phyloP scores from a whole-genome alignment of 2,888 invertebrate species.

The Drosophila sordidula region DNA sequence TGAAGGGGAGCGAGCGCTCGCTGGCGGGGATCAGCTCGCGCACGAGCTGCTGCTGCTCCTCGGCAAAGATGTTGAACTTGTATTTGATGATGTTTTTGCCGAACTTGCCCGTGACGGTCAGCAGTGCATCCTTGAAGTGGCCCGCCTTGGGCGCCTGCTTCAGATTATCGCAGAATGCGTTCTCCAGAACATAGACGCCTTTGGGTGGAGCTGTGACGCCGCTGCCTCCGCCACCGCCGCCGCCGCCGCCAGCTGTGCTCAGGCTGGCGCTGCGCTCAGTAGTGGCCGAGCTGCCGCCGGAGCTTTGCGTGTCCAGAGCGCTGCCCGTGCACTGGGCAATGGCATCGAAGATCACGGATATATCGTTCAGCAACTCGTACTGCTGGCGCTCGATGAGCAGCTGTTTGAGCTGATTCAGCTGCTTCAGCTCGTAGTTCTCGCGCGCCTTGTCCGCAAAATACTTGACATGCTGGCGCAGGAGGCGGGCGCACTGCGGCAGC shows the following conservation, averaged over 20 bases:
- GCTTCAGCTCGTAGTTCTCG: conserved; percentile 82
- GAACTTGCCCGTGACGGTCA: conserved; percentile 85
- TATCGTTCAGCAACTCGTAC: conserved; percentile 84
- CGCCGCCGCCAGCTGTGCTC: conserved; percentile 29
- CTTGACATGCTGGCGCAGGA: conserved; percentile 83
- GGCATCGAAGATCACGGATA: conserved; percentile 85
- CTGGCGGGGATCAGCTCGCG: conserved; percentile 83
- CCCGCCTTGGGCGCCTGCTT: conserved; percentile 77
- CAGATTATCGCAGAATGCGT: conserved; percentile 84
- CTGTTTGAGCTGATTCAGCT: conserved; percentile 83
- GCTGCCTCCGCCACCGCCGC: conserved; percentile 10
- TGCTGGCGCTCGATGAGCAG: conserved; percentile 83
- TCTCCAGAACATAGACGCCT: conserved; percentile 84
- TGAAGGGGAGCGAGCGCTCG: conserved; percentile 83
- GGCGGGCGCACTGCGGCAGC: conserved; percentile 81
- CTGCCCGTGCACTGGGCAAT: conserved; percentile 83
- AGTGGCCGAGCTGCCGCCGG: conserved; percentile 83
- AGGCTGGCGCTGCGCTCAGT: conserved; percentile 75
- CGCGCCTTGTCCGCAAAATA: conserved; percentile 85
- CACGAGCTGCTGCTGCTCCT: conserved; percentile 83
- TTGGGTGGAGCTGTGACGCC: conserved; percentile 44
- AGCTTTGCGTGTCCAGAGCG: conserved; percentile 81
- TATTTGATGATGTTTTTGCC: conserved; percentile 85
- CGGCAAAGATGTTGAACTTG: conserved; percentile 85
- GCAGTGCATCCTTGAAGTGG: conserved; percentile 84